A percentile compares a stretch with the other conserved stretches of the same genome.
These are phyloP conservation scores for Malacoraja senta DNA, from an alignment of 2,797 vertebrate genomes.

Conservation along the genomic window DNA sequence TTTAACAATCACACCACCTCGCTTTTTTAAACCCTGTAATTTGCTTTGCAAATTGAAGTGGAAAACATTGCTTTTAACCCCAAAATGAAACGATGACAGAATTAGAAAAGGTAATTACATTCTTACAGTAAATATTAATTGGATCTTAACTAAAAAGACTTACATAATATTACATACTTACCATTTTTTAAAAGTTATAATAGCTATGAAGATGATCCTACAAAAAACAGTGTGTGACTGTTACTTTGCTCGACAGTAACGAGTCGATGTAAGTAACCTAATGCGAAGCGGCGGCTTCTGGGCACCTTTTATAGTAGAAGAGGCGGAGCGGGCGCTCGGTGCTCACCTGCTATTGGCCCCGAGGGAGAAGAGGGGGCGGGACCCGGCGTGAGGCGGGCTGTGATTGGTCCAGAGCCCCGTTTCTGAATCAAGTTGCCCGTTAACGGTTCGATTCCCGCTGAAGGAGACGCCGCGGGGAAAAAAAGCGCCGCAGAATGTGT, in stretches of 20 bases:
- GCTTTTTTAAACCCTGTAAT: neutral
- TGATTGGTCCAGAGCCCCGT: neutral
- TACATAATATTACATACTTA: neutral
- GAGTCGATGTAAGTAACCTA: conserved; percentile 35
- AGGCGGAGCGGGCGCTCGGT: neutral
- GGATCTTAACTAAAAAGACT: too few relatives aligned
- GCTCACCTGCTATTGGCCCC: too few relatives aligned
- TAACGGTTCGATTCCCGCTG: conserved; percentile 6
- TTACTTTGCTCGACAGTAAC: conserved; percentile 36
- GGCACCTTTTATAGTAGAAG: neutral
- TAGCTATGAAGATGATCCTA: neutral
- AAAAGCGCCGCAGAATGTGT: conserved; percentile 14
- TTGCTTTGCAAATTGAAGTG: too few relatives aligned
- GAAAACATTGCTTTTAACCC: neutral
- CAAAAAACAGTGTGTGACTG: neutral
- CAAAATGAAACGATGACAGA: neutral
- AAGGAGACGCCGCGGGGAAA: neutral
- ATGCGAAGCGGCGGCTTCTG: neutral
- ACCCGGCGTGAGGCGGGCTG: neutral
- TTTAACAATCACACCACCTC: too few relatives aligned
- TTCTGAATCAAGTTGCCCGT: neutral
- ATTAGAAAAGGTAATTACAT: too few relatives aligned
- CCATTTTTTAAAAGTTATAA: conserved; percentile 8
- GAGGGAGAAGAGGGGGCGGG: neutral
- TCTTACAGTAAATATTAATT: too few relatives aligned